Evolutionary conservation across 1,140 invertebrate genomes (phyloP).

Genomic region (Drosophila rhopaloa): DNA sequence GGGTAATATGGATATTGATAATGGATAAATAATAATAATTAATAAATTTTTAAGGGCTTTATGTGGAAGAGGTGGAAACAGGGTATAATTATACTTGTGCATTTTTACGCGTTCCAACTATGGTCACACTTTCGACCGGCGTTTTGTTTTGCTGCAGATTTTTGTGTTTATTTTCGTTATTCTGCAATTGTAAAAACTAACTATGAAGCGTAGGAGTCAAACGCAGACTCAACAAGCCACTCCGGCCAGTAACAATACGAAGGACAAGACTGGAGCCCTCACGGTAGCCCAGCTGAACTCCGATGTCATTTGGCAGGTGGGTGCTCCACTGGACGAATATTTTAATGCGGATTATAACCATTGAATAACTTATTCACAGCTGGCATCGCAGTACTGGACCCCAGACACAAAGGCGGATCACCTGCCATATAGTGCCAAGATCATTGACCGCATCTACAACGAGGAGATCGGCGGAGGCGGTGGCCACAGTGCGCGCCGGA

Average conservation of each 20-base stretch:
- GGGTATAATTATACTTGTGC: neutral
- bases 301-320: constrained; percentile 80
- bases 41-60: too few relatives aligned
- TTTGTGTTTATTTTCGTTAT: constrained; percentile 15
- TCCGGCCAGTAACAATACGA: constrained; percentile 28
- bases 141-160: constrained; percentile 57
- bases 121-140: constrained; percentile 50
- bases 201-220: constrained; percentile 69
- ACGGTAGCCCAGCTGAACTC: constrained; percentile 94
- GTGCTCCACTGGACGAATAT: constrained; percentile 37
- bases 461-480: constrained; percentile 89
- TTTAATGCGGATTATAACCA: neutral
- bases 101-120: neutral
- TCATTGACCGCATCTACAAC: constrained; percentile 93
- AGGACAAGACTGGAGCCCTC: constrained; percentile 84
- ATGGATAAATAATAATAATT: too few relatives aligned
- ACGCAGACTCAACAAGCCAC: constrained; percentile 26
- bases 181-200: constrained; percentile 1
- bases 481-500: constrained; percentile 91
- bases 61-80: neutral
- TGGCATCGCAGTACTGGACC: constrained; percentile 95
- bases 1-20: too few relatives aligned
- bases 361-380: constrained; percentile 85
- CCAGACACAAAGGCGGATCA: constrained; percentile 90
- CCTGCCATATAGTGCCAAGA: constrained; percentile 88